Conservation (phyloP, 2,113 vertebrate genomes). For the Alethe castanea region DNA sequence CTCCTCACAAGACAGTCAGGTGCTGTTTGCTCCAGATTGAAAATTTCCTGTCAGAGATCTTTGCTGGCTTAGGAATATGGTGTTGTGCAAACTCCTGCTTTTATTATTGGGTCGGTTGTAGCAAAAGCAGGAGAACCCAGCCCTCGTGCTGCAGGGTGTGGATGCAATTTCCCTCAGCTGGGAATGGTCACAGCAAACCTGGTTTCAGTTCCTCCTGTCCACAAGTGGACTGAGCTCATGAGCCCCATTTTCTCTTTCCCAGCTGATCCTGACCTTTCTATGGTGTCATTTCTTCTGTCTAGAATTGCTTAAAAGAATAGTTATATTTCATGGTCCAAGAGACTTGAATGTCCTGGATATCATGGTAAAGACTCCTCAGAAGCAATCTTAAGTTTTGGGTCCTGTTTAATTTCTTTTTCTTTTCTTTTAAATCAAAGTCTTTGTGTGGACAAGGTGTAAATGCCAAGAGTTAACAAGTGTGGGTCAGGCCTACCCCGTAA, state of each 20-base stretch:
- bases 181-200: not conserved
- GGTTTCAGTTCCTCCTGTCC: not conserved
- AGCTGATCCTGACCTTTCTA: not conserved
- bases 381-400: not conserved
- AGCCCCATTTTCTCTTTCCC: not conserved
- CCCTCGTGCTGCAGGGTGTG: not conserved
- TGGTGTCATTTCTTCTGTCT: not conserved
- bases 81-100: not conserved
- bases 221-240: not conserved
- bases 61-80: not conserved
- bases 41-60: not conserved
- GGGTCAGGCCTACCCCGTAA: not conserved
- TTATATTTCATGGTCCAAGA: not conserved
- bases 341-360: not conserved
- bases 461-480: accelerated
- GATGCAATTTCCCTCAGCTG: not conserved
- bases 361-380: not conserved
- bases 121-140: not conserved
- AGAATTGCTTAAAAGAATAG: not conserved
- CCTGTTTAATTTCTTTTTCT: not conserved
- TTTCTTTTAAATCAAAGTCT: not conserved
- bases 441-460: accelerated
- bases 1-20: not conserved
- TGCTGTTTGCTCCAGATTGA: not conserved
- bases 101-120: not conserved